These are phyloP conservation scores for Rapana venosa DNA, from an alignment of 2,888 invertebrate species.

Conservation along the genomic window DNA sequence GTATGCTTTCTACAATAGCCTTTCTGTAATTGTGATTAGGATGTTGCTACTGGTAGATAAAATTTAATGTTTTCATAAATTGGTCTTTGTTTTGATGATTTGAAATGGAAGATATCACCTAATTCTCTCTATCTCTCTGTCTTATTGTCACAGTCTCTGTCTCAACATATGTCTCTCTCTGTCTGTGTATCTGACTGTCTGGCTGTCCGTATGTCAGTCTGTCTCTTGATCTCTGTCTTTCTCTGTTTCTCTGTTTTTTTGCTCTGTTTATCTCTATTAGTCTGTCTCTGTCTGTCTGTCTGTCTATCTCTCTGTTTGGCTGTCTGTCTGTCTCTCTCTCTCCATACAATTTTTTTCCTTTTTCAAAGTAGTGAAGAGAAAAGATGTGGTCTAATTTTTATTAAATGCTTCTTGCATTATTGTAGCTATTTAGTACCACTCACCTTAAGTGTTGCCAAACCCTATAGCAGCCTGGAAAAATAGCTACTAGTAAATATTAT, in stretches of 20 bases:
- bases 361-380: too few relatives aligned
- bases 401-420: too few relatives aligned
- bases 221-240: neutral
- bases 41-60: neutral
- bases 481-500: too few relatives aligned
- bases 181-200: neutral
- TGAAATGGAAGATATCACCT: neutral
- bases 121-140: too few relatives aligned
- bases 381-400: too few relatives aligned
- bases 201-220: neutral
- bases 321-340: neutral
- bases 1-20: too few relatives aligned
- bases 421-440: too few relatives aligned
- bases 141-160: neutral
- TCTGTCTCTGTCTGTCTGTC: neutral
- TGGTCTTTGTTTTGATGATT: too few relatives aligned
- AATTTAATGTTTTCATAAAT: too few relatives aligned
- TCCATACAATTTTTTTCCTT: neutral
- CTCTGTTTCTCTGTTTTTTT: neutral
- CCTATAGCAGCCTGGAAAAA: too few relatives aligned
- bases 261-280: neutral
- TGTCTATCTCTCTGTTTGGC: neutral
- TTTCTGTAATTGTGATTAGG: neutral
- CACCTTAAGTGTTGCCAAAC: too few relatives aligned
- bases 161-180: neutral